Percentiles rank a stretch among this genome's conserved stretches.
Conservation (phyloP, 2,888 invertebrate genomes). For the Drosophila barbarae region DNA sequence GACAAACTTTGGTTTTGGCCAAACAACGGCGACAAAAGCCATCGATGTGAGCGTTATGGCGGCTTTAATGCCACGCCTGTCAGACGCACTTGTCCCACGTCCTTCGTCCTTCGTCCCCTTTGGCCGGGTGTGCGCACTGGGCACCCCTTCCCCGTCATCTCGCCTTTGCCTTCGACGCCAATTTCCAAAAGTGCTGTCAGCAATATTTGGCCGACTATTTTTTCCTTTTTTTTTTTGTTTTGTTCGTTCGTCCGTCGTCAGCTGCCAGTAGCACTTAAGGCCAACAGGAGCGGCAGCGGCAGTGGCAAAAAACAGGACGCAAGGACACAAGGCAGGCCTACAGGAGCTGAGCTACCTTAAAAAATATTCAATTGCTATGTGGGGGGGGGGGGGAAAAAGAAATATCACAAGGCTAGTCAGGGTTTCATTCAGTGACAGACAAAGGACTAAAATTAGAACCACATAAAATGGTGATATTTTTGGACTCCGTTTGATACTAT, state of each 20-base stretch:
- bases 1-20: conserved; percentile 69
- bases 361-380: background rate
- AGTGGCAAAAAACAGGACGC: conserved; percentile 2
- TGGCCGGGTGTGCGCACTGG: background rate
- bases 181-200: conserved; percentile 69
- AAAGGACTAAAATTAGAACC: too few relatives aligned
- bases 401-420: background rate
- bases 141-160: background rate
- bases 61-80: conserved; percentile 59
- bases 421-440: background rate
- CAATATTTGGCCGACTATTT: conserved; percentile 61
- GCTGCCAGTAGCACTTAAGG: conserved; percentile 64
- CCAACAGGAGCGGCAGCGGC: conserved; percentile 46
- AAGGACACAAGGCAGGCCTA: conserved; percentile 9
- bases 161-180: conserved; percentile 41
- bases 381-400: background rate
- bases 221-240: conserved; percentile 34
- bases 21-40: conserved; percentile 17
- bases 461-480: too few relatives aligned
- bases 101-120: background rate
- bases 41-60: conserved; percentile 51
- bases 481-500: too few relatives aligned
- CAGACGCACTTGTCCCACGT: conserved; percentile 43
- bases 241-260: conserved; percentile 48
- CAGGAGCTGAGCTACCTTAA: conserved; percentile 3